Evolutionary conservation across 2,113 vertebrate species (phyloP), one percentile per base, ranked within the genome.

Genomic region (Aspiorhynchus laticeps): DNA sequence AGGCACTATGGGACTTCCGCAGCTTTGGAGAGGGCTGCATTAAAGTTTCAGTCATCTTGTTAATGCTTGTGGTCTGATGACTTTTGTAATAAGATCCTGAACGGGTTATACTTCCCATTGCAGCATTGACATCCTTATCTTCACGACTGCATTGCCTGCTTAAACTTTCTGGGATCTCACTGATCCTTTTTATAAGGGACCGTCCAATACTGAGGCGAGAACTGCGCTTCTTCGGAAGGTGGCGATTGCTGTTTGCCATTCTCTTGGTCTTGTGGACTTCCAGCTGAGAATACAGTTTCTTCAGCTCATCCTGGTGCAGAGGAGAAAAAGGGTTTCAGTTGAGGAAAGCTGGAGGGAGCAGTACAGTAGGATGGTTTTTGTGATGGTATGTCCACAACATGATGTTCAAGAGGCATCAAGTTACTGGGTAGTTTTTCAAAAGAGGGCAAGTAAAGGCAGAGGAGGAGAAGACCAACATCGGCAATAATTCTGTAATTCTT

Each of bases 201-300:
- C 94, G 95, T 26, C 94, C 95, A 73, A 98, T 89, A 43, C 94
- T 89, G 77, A 94, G 94, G 28, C 95, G 94, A 86, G 97, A 96
- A 87, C 95, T 91, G 51, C 92, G 93, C 90, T 96, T 98, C 92
- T 97, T 97, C 83, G 94, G 92, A 79, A 99, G 93, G 91, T 99
- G 98, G 6, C 98, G 98, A 93, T 99, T 99, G 92, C 96, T 96
- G 78, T 92, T 89, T 0, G 95, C 91, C 97, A 99, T 98, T 92
- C 96, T 95, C 91, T 97, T 96, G 17, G 95, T 96, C 93, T 97
- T 97, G 89, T 97, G 95, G 84, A 95, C 94, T 93, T 99, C 97
- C 83, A 99, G 93, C 93, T 98, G 97, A 53, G 93, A 85, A 83
- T 99, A 99, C 77, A 99, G 95, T 94, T 98, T 98, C 94, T 97